These are phyloP conservation scores for Sorex araneus DNA, from an alignment of 2,113 vertebrate genomes.

Conservation along the genomic window DNA sequence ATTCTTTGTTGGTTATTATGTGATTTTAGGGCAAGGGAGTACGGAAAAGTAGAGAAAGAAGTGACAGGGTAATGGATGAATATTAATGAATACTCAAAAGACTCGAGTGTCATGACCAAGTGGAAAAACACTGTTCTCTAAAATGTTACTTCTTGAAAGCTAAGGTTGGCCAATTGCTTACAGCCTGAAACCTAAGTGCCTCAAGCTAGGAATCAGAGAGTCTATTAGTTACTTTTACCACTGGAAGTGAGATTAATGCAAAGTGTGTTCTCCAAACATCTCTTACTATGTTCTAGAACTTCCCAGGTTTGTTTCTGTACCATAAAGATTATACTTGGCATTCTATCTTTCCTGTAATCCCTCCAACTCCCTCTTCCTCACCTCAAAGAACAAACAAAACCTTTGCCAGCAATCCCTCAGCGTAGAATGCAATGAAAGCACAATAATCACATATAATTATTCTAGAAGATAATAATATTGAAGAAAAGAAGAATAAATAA, in stretches of 20 bases:
- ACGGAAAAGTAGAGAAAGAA: conserved; percentile 58
- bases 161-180: conserved; percentile 53
- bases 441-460: conserved; percentile 1
- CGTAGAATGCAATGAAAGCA: conserved; percentile 51
- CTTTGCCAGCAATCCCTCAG: not conserved
- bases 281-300: conserved; percentile 56
- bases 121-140: conserved; percentile 38
- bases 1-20: conserved; percentile 62
- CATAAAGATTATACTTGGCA: not conserved
- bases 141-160: conserved; percentile 60
- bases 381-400: too few species aligned
- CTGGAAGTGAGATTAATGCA: conserved; percentile 53
- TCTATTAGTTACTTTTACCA: conserved; percentile 35
- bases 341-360: not conserved
- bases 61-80: conserved; percentile 50
- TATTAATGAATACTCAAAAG: conserved; percentile 42
- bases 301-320: conserved; percentile 53
- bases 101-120: conserved; percentile 19
- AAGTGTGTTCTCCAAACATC: conserved; percentile 36
- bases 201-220: conserved; percentile 47
- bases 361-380: not conserved
- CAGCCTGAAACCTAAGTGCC: not conserved
- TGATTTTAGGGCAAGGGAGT: conserved; percentile 68
- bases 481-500: conserved; percentile 22
- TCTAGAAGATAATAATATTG: conserved; percentile 45